These are phyloP conservation scores for Tyto alba DNA, from an alignment of 2,113 vertebrate species.

Conservation along the genomic window DNA sequence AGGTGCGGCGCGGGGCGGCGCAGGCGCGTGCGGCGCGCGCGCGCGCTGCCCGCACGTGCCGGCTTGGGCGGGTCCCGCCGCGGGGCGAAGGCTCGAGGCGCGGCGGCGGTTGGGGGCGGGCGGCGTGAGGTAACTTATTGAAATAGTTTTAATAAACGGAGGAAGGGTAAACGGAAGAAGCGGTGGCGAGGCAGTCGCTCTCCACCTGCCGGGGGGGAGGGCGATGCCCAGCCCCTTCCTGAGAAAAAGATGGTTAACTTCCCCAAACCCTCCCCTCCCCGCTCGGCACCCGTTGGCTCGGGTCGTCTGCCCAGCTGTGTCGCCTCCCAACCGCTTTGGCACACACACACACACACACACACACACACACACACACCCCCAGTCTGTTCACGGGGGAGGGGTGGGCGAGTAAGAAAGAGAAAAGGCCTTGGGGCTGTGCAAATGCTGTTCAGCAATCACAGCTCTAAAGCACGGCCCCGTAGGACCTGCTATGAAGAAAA, in stretches of 20 bases:
- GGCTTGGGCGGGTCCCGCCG: background rate
- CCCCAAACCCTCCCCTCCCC: accelerated
- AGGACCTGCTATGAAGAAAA: accelerated
- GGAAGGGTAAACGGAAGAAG: accelerated
- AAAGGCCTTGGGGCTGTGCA: accelerated
- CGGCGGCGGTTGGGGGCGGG: background rate
- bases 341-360: too few species aligned
- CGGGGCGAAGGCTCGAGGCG: background rate
- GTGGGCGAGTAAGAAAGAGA: background rate
- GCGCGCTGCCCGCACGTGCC: background rate
- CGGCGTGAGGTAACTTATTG: too few species aligned
- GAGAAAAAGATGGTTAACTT: background rate
- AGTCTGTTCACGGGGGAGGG: accelerated
- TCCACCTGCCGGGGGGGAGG: accelerated
- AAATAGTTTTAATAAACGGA: too few species aligned
- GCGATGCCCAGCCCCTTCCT: accelerated
- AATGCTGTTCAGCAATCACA: accelerated
- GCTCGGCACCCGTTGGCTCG: accelerated
- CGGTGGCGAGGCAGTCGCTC: accelerated
- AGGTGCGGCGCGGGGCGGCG: background rate
- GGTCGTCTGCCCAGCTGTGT: too few species aligned
- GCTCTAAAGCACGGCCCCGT: accelerated
- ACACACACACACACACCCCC: too few species aligned
- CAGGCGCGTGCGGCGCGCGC: background rate
- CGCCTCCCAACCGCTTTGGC: accelerated